phyloP scores from a whole-genome alignment of 2,888 invertebrate species.

The Drosophila anceps region DNA sequence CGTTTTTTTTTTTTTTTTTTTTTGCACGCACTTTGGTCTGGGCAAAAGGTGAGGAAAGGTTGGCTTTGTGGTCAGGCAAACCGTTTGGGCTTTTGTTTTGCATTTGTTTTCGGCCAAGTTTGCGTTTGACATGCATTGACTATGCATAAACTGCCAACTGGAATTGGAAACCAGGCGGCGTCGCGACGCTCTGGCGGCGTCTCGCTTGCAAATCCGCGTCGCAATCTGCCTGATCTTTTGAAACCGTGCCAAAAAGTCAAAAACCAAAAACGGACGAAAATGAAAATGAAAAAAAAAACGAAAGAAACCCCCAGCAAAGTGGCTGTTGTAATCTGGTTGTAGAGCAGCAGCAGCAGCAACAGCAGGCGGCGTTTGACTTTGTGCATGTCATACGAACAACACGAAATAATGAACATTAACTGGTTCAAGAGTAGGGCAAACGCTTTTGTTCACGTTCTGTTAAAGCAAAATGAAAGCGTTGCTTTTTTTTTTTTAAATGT shows the following conservation, averaged over 20 bases:
- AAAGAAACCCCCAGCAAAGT: slow-evolving; percentile 22
- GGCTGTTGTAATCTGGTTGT: slow-evolving; percentile 49
- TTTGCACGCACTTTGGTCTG: slow-evolving; percentile 65
- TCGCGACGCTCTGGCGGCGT: slow-evolving; percentile 62
- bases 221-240: slow-evolving; percentile 72
- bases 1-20: slow-evolving; percentile 27
- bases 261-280: neutral
- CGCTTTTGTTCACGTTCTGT: slow-evolving; percentile 2
- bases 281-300: slow-evolving; percentile 5
- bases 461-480: slow-evolving; percentile 2
- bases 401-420: slow-evolving; percentile 72
- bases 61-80: slow-evolving; percentile 70
- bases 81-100: slow-evolving; percentile 64
- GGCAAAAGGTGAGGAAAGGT: slow-evolving; percentile 1
- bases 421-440: slow-evolving; percentile 20
- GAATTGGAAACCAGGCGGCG: slow-evolving; percentile 35
- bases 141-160: slow-evolving; percentile 56
- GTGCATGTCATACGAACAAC: slow-evolving; percentile 68
- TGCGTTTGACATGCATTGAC: slow-evolving; percentile 79
- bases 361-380: slow-evolving; percentile 54
- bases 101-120: slow-evolving; percentile 47
- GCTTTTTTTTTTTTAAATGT: slow-evolving; percentile 9
- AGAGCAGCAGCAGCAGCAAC: slow-evolving; percentile 28
- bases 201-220: slow-evolving; percentile 55
- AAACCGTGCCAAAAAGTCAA: slow-evolving; percentile 51